phyloP scores from a whole-genome alignment of 2,797 vertebrate genomes.

The Peromyscus eremicus region DNA sequence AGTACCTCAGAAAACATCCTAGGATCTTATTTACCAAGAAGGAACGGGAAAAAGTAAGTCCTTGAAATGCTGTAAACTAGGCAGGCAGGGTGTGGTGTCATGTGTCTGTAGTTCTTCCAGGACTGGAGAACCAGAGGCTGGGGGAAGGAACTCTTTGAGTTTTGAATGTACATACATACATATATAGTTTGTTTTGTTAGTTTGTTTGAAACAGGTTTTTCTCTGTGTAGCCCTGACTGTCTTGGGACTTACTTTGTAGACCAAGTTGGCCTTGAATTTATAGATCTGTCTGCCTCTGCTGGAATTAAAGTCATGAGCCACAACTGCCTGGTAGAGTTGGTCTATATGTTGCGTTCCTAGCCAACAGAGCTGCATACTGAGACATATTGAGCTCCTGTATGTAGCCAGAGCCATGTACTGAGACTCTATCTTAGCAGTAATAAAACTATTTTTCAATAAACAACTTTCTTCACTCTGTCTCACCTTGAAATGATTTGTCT shows the following conservation, averaged over 20 bases:
- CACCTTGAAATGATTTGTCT: not conserved
- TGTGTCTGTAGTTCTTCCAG: not conserved
- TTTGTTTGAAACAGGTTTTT: not conserved
- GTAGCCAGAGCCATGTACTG: not conserved
- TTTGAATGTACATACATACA: not conserved
- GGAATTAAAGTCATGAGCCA: too few relatives aligned
- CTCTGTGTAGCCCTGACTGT: not conserved
- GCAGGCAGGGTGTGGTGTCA: too few relatives aligned
- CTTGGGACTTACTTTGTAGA: not conserved
- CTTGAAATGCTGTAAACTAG: not conserved
- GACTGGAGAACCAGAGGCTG: not conserved
- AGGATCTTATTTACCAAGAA: not conserved
- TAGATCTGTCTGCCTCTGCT: not conserved
- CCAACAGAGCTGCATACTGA: not conserved
- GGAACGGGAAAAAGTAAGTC: not conserved
- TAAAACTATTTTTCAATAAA: not conserved
- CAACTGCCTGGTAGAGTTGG: not conserved
- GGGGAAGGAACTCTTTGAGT: not conserved
- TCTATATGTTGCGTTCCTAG: not conserved
- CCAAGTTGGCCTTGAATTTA: not conserved
- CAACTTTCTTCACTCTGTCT: not conserved
- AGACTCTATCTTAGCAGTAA: not conserved
- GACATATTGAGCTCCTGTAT: not conserved
- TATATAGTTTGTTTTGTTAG: not conserved
- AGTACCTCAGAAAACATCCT: not conserved